Evolutionary conservation across 2,797 vertebrate species (phyloP), one percentile per base, ranked within the genome.

Genomic region (Cyprinella venusta): DNA sequence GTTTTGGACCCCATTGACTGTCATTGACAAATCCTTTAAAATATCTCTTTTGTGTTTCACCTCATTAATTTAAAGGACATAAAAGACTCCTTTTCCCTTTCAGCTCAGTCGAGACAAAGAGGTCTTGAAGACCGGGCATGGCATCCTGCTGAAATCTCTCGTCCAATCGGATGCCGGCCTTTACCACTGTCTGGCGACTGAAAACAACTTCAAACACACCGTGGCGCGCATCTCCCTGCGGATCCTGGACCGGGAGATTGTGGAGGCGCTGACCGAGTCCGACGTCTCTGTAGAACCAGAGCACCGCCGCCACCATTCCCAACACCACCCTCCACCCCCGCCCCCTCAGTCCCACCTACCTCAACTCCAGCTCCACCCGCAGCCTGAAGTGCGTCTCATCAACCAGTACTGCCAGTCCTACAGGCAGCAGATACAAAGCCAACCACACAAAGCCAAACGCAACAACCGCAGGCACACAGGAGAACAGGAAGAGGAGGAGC

Each of bases 201-300:
- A 92, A 80, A 92, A 92, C 89, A 91, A 90, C 86, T 92, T 90
- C 83, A 91, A 91, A 61, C 91, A 91, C 88, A 90, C 89, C 0
- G 71, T 92, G 78, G 87, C 90, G 0, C 90, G 89, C 18, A 89
- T 92, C 69, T 82, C 83, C 12, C 89, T 92, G 48, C 85, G 89
- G 19, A 87, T 92, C 77, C 89, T 92, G 16, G 91, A 92, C 89
- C 86, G 91, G n/a, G 91, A 92, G 88, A 92, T 92, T 3, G 91
- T 92, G 38, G 91, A 91, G 71, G 91, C 91, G 30, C 88, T 92
- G 74, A 90, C 91, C 0, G 88, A 88, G 33, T 86, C 89, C 0
- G 91, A 92, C 15, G 30, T 72, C 18, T 84, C 86, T 2, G 63
- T 84, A 0, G 85, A 85, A 13, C 71, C 76, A 18, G 86, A 71